These are phyloP conservation scores for Bungarus multicinctus DNA, from an alignment of 2,113 vertebrate genomes.

Conservation along the genomic window DNA sequence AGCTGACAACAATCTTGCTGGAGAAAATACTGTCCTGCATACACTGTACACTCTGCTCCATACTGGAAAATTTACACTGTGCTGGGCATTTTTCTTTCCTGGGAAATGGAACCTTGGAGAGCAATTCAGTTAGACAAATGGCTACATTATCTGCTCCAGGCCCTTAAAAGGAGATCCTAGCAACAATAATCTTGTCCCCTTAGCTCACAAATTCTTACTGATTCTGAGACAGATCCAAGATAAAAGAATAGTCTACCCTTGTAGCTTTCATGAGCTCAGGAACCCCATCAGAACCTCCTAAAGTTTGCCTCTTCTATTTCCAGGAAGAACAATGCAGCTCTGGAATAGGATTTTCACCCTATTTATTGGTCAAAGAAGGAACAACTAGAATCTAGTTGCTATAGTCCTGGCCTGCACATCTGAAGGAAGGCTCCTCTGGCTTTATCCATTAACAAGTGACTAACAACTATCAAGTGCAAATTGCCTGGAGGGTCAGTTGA, in stretches of 20 bases:
- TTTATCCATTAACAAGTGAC: background rate
- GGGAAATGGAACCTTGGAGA: background rate
- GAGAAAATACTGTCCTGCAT: background rate
- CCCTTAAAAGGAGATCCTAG: background rate
- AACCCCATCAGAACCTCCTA: background rate
- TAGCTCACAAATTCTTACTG: background rate
- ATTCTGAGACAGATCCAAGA: fast-evolving
- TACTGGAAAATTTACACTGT: background rate
- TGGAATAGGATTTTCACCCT: background rate
- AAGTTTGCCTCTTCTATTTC: background rate
- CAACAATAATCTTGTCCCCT: background rate
- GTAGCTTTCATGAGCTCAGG: background rate
- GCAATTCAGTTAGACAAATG: background rate
- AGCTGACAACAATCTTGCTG: background rate
- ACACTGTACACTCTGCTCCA: background rate
- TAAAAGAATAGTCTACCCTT: background rate
- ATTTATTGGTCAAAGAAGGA: background rate
- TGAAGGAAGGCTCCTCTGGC: background rate
- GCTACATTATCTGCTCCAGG: background rate
- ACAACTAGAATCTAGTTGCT: background rate
- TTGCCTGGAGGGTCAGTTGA: background rate
- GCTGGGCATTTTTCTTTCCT: background rate
- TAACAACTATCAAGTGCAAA: background rate
- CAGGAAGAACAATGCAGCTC: background rate
- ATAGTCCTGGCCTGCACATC: background rate